Percentiles rank a stretch among this genome's conserved stretches.
Conservation (phyloP, 2,797 vertebrate species). For the Mormyrus proboscirostris region DNA sequence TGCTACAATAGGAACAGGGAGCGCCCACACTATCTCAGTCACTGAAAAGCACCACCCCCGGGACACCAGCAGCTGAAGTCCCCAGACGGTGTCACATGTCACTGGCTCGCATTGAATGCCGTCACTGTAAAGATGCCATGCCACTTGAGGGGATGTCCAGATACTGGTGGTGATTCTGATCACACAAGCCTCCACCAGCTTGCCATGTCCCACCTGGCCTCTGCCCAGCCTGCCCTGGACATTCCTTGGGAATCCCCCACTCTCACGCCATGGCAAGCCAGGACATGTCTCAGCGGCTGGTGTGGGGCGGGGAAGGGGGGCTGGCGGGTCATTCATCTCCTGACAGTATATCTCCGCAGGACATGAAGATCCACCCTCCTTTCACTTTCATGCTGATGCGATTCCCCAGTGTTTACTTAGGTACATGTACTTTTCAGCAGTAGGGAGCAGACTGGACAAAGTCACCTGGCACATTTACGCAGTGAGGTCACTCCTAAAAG, state of each 20-base stretch:
- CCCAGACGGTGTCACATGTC: neutral
- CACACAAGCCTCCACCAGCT: neutral
- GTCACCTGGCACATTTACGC: constrained; percentile 19
- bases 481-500: constrained; percentile 18
- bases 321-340: neutral
- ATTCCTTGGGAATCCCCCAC: constrained; percentile 3
- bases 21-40: neutral
- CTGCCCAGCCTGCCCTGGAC: neutral
- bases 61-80: neutral
- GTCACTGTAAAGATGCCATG: neutral
- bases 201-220: neutral
- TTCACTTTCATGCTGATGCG: neutral
- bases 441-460: constrained; percentile 1
- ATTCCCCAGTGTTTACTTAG: neutral
- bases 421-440: constrained; percentile 22
- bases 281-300: constrained; percentile 13
- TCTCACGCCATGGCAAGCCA: neutral
- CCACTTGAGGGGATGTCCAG: neutral
- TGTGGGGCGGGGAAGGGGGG: neutral
- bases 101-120: neutral
- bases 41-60: neutral
- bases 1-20: neutral
- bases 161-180: neutral
- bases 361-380: neutral
- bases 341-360: neutral